Conservation (phyloP, 1,140 invertebrate genomes). For the Neomicropteryx cornuta region DNA sequence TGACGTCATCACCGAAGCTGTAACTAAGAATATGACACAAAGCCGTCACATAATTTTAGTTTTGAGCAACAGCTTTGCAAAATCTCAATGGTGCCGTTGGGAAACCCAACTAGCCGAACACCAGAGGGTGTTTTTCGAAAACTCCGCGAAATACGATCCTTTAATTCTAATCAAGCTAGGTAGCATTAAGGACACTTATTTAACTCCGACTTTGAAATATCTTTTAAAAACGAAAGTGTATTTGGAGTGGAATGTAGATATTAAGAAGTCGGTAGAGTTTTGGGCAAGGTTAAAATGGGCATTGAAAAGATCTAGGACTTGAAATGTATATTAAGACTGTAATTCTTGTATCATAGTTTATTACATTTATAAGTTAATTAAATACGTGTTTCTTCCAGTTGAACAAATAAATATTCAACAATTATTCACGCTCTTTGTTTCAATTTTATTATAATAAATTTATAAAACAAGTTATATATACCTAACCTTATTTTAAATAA, state of each 20-base stretch:
- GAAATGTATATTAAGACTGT: too few species aligned
- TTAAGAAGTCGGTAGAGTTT: conserved; percentile 35
- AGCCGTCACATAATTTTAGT: conserved; percentile 50
- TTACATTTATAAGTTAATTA: too few species aligned
- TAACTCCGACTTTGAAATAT: conserved; percentile 45
- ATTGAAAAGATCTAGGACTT: too few species aligned
- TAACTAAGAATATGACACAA: conserved; percentile 44
- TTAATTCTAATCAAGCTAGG: conserved; percentile 48
- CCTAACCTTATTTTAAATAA: too few species aligned
- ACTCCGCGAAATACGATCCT: conserved; percentile 35
- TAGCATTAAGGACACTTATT: conserved; percentile 35
- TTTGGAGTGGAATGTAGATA: conserved; percentile 40
- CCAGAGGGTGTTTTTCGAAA: conserved; percentile 38
- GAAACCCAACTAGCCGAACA: conserved; percentile 50
- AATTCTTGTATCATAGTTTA: too few species aligned
- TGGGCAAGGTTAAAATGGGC: conserved; percentile 33
- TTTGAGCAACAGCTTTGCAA: conserved; percentile 50
- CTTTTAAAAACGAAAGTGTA: conserved; percentile 51
- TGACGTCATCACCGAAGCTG: conserved; percentile 46
- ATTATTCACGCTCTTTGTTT: too few species aligned
- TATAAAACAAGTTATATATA: too few species aligned
- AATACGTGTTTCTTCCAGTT: too few species aligned
- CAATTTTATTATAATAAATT: too few species aligned
- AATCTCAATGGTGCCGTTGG: conserved; percentile 56
- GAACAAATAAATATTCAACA: too few species aligned